These are phyloP conservation scores for Platalea minor DNA, from an alignment of 2,797 vertebrate genomes.

Conservation along the genomic window DNA sequence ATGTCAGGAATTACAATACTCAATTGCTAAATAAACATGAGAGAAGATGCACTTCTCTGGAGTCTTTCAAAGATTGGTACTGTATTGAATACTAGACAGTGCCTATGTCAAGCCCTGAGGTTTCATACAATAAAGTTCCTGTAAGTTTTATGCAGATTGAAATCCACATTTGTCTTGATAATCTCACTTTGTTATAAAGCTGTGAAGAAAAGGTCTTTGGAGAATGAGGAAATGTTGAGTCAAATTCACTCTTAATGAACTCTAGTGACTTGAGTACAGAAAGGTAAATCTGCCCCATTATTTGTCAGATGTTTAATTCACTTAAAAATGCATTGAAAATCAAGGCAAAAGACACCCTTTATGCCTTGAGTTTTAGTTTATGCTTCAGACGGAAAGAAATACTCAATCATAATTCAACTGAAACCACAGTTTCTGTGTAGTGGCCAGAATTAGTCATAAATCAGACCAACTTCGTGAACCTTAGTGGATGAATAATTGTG, in stretches of 20 bases:
- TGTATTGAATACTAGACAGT: neutral
- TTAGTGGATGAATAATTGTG: neutral
- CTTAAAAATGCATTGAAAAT: neutral
- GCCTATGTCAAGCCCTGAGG: neutral
- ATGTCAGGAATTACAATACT: neutral
- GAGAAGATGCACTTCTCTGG: neutral
- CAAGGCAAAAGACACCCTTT: neutral
- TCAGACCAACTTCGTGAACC: neutral
- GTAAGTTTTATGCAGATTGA: neutral
- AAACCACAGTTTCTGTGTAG: neutral
- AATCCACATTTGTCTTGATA: neutral
- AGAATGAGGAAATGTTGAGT: neutral
- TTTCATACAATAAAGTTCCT: neutral
- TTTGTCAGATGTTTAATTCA: neutral
- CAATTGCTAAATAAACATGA: neutral
- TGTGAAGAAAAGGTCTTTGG: neutral
- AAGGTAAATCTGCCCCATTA: neutral
- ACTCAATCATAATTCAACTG: neutral
- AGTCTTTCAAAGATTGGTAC: neutral
- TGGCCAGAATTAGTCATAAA: neutral
- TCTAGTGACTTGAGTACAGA: neutral
- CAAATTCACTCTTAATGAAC: neutral
- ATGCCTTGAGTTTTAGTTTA: neutral
- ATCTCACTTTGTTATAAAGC: neutral
- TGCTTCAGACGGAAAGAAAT: neutral